Base-by-base conservation (phyloP, 2,888 invertebrate genomes). In the Rosalia funebris region DNA sequence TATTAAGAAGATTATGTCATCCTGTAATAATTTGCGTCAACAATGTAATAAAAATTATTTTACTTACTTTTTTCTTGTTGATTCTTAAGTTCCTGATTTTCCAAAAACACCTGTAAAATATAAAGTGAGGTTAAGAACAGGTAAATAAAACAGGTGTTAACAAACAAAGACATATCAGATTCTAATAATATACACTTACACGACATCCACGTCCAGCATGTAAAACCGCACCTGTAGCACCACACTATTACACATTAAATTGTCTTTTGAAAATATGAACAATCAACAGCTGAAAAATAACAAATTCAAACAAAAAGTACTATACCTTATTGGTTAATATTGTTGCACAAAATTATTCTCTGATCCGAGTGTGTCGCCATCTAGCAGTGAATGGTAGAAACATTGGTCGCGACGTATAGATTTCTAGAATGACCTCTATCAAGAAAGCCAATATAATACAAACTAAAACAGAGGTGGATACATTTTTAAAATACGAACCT, bases 221-320 rank as follows among this genome's bases (percentile, higher is more conserved):
- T 42, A 0, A 1, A 39, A 1, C n/a, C 3, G 16, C 42, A 25
- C 25, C 20, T 11, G 1, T 12, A 15, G 7, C 37, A 50, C 37
- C 36, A 50, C 31, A 53, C 41, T 32, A 16, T 1, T 9, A 42
- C 25, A 32, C 52, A 53, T 31, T 32, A 42, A 4, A 31, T 32
- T 17, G 15, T 14, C 31, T 14, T 42, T 42, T 32, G 10, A 34
- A 2, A 25, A 25, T 25, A 25, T 25, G 25, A 25, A 25, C 25
- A 25, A n/a, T n/a, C 19, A 50, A 39, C n/a, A 20, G 19, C 5
- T 10, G 34, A 42, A 53, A 41, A 32, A 32, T 31, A 42, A 32
- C 5, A 41, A 53, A 42, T 53, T 53, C 42, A 42, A 53, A 53
- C 16, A 32, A 53, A 53, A 53, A 53, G n/a, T n/a, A n/a, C 52